phyloP scores from a whole-genome alignment of 2,113 vertebrate genomes.

The Romanogobio albipinnatus region DNA sequence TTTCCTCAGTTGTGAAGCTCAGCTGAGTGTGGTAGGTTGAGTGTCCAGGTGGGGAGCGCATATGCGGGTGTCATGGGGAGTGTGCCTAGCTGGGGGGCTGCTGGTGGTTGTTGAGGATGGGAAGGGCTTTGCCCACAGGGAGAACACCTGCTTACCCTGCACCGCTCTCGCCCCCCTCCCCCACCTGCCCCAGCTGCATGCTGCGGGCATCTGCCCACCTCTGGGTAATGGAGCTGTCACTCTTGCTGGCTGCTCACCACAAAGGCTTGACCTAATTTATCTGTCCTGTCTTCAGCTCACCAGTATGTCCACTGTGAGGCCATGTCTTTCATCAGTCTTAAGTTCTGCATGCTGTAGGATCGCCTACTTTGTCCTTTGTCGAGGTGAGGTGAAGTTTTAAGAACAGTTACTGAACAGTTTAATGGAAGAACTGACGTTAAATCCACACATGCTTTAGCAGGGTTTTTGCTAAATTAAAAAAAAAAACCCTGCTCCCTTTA shows the following conservation, averaged over 20 bases:
- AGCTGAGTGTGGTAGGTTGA: conserved; percentile 35
- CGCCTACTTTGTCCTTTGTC: not conserved
- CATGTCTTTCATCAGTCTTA: conserved; percentile 14
- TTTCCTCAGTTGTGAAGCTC: not conserved
- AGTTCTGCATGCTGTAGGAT: not conserved
- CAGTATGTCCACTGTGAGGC: conserved; percentile 41
- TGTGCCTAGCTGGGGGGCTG: conserved; percentile 48
- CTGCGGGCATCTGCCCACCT: conserved; percentile 65
- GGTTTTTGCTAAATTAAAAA: not conserved
- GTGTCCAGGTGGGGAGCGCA: conserved; percentile 52
- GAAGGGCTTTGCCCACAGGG: conserved; percentile 55
- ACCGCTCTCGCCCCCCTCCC: conserved; percentile 34
- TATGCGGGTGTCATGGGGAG: conserved; percentile 48
- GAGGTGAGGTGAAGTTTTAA: conserved; percentile 18
- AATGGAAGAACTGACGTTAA: not conserved
- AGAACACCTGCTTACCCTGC: conserved; percentile 62
- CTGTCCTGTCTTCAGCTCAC: conserved; percentile 51
- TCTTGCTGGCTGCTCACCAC: conserved; percentile 55
- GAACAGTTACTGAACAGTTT: not conserved
- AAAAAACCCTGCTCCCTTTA: not conserved
- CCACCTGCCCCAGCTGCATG: conserved; percentile 58
- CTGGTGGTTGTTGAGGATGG: conserved; percentile 47
- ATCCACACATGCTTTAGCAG: not conserved
- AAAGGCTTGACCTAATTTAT: conserved; percentile 58
- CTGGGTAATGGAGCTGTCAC: conserved; percentile 64